Evolutionary conservation across 2,888 invertebrate genomes (phyloP).

Genomic region (Pterostichus niger): DNA sequence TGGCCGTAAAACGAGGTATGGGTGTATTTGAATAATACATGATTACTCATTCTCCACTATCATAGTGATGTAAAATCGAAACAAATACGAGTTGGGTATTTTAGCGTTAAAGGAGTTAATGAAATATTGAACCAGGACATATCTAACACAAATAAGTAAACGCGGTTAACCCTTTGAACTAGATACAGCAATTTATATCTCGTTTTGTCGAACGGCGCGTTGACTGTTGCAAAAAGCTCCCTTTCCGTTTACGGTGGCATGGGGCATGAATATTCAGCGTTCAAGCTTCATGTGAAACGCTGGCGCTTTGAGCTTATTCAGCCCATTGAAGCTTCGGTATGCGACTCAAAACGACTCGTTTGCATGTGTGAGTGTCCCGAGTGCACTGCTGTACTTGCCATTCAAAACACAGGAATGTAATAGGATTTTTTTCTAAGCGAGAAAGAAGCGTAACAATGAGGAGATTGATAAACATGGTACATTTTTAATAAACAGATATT

Average conservation of each 20-base stretch:
- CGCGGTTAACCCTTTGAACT: conserved; percentile 47
- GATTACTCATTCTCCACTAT: no score
- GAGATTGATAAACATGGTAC: not conserved
- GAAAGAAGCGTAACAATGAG: not conserved
- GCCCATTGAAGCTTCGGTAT: conserved; percentile 42
- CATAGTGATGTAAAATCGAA: no score
- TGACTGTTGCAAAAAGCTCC: conserved; percentile 33
- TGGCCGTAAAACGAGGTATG: no score
- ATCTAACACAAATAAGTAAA: conserved; percentile 39
- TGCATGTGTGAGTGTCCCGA: conserved; percentile 40
- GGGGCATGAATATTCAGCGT: conserved; percentile 47
- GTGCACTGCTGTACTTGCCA: conserved; percentile 20
- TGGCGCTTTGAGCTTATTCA: conserved; percentile 56
- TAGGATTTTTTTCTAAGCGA: not conserved
- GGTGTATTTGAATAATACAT: no score
- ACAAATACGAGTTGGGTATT: not conserved
- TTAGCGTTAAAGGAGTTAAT: conserved; percentile 12
- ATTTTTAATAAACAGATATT: no score
- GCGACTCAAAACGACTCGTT: conserved; percentile 55
- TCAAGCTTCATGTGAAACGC: conserved; percentile 24
- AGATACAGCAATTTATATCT: conserved; percentile 48
- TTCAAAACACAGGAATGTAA: not conserved
- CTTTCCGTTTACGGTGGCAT: not conserved
- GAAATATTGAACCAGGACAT: conserved; percentile 26
- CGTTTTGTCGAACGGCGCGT: conserved; percentile 42